Evolutionary conservation across 2,797 vertebrate species (phyloP).

Genomic region (Ibycter americanus): DNA sequence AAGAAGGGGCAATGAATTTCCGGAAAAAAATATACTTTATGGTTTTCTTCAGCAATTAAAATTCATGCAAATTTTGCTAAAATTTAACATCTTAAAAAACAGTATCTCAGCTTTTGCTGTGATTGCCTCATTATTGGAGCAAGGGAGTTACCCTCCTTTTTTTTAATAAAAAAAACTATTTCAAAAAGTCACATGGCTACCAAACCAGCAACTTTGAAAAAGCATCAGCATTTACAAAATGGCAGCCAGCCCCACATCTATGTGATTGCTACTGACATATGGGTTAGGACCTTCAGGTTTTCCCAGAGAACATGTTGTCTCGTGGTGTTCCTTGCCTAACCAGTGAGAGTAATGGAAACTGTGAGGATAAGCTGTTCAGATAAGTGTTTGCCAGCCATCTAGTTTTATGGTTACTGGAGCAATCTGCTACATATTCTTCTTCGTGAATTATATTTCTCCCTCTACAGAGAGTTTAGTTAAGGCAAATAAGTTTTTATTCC

Average conservation of each 20-base stretch:
- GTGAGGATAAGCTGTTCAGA: conserved; percentile 13
- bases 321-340: neutral
- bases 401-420: neutral
- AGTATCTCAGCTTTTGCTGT: neutral
- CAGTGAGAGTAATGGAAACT: neutral
- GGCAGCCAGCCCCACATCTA: neutral
- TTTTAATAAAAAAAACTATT: neutral
- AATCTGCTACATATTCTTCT: neutral
- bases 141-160: neutral
- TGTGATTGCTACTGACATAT: neutral
- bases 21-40: neutral
- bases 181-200: neutral
- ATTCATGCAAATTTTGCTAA: neutral
- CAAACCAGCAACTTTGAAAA: neutral
- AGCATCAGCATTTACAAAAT: neutral
- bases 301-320: neutral
- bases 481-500: neutral
- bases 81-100: neutral
- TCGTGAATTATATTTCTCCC: neutral
- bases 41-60: neutral
- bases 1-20: neutral
- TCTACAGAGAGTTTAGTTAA: neutral
- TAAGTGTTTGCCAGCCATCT: conserved; percentile 6
- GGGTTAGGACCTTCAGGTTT: neutral
- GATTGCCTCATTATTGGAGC: neutral